Base-by-base conservation (phyloP, 2,113 vertebrate species). In the Podocnemis expansa region DNA sequence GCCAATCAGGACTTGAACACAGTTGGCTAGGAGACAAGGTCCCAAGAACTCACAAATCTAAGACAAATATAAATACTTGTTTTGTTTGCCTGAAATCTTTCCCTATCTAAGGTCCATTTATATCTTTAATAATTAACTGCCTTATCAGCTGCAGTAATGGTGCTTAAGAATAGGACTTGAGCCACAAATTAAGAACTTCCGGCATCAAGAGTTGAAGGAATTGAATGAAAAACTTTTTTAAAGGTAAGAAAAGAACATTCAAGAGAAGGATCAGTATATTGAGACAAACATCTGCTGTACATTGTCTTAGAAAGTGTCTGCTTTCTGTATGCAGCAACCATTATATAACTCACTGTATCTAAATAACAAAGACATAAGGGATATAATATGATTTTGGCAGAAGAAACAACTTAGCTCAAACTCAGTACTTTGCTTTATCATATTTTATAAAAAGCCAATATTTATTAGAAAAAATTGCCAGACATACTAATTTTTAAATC, bases 381-480 rank as follows among this genome's bases (percentile, higher is more conserved):
- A 93, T 84, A 41, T 76, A 43, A 84, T 51, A 55, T 54, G 19
- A 86, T 27, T 70, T 5, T 92, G 29, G 47, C 43, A 94, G 88
- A 89, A 91, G 49, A 19, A 94, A 54, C 78, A 80, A 5, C 1
- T 21, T 22, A 88, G 17, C 13, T 78, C 31, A 88, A 75, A 63
- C 29, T 16, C 25, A 76, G 41, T 45, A 27, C 73, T 90, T 86
- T 91, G 43, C 47, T 67, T 45, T 41, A 14, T 84, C 13, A 0
- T 84, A 78, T 85, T 94, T 89, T 8, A 47, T 51, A 94, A 94
- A 87, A 1, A 87, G 58, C n/a, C 34, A 31, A 12, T 55, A 70
- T 90, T 94, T 96, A 89, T 52, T 43, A 89, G 13, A 89, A 87
- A 4, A 91, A 79, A 73, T 25, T 82, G 38, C n/a, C 78, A 95